phyloP scores from a whole-genome alignment of 1,140 invertebrate species.

The Grapholita molesta region DNA sequence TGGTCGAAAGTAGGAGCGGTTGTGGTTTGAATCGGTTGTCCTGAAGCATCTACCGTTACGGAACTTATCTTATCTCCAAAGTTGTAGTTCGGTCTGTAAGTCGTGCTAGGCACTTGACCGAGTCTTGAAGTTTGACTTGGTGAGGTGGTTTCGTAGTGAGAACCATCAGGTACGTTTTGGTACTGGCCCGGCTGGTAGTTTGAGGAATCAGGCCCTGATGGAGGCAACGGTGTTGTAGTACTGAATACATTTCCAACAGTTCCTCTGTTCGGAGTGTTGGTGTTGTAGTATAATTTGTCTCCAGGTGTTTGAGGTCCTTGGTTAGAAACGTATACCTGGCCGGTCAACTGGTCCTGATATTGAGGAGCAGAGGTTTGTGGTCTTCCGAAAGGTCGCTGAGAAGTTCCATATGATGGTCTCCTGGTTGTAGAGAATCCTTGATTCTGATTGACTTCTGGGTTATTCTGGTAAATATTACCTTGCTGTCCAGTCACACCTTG shows the following conservation, averaged over 20 bases:
- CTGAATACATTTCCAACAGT: neutral
- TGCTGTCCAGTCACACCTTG: neutral
- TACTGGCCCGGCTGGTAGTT: neutral
- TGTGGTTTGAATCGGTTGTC: constrained; percentile 23
- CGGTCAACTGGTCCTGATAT: neutral
- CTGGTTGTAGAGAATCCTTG: neutral
- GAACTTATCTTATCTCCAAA: constrained; percentile 8
- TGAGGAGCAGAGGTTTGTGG: neutral
- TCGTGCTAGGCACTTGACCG: constrained; percentile 19
- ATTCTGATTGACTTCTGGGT: neutral
- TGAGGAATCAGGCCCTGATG: neutral
- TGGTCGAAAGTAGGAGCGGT: neutral
- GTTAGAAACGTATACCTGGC: neutral
- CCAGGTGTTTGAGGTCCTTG: neutral
- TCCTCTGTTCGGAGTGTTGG: neutral
- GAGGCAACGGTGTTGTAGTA: neutral
- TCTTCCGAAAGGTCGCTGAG: neutral
- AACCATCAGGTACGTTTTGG: neutral
- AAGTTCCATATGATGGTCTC: neutral
- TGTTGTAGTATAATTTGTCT: neutral
- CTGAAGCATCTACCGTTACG: constrained; percentile 20
- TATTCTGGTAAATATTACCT: no score
- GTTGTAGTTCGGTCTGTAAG: constrained; percentile 21
- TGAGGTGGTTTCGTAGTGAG: neutral
- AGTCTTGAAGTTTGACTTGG: neutral